A percentile compares a stretch with the other conserved stretches of the same genome.
Evolutionary conservation across 2,113 vertebrate species (phyloP).

Genomic region (Connochaetes taurinus): DNA sequence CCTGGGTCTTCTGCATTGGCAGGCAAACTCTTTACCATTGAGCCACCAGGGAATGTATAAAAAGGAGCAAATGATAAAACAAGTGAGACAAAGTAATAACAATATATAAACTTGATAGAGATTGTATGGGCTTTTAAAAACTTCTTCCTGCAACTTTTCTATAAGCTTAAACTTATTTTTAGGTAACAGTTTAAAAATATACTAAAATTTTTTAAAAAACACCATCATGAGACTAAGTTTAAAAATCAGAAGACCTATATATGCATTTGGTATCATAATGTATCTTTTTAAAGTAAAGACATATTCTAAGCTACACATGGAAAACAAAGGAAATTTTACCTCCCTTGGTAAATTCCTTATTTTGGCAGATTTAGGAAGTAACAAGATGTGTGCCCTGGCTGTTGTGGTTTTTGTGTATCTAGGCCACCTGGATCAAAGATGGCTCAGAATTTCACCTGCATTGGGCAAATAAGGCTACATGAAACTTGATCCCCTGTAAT

Average conservation of each 20-base stretch:
- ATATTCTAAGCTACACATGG: background rate
- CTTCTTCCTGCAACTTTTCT: background rate
- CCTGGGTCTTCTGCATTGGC: background rate
- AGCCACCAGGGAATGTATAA: background rate
- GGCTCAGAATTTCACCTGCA: slow-evolving; percentile 43
- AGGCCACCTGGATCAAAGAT: slow-evolving; percentile 35
- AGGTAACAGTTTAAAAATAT: background rate
- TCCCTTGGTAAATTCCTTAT: slow-evolving; percentile 3
- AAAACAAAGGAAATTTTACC: background rate
- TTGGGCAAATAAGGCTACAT: slow-evolving; percentile 13
- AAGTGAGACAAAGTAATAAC: background rate
- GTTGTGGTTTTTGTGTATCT: background rate
- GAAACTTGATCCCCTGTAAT: slow-evolving; percentile 57
- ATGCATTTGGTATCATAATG: background rate
- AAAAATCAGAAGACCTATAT: background rate
- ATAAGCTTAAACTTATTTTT: background rate
- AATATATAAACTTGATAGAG: background rate
- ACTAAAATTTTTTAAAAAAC: background rate
- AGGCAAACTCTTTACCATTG: background rate
- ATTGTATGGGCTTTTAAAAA: background rate
- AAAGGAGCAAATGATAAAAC: background rate
- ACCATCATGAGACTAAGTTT: background rate
- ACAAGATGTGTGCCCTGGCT: background rate
- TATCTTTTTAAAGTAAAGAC: background rate
- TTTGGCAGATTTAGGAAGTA: background rate